Percentiles rank a stretch among this genome's conserved stretches.
phyloP scores from a whole-genome alignment of 2,797 vertebrate genomes.

The Acomys russatus region DNA sequence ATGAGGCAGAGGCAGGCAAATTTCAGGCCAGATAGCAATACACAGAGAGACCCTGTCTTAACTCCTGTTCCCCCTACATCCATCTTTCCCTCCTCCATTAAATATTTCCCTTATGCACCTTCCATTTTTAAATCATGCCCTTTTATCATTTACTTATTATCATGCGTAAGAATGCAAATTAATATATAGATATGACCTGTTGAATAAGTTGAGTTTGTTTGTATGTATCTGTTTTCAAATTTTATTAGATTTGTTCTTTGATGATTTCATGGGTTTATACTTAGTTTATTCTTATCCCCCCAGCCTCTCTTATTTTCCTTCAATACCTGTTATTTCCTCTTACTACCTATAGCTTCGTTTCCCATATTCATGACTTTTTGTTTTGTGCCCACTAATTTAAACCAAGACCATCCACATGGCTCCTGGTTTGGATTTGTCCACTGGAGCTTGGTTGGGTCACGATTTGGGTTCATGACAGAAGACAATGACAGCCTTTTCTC shows the following conservation, averaged over 20 bases:
- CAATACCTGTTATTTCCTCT: neutral
- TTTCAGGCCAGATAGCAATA: neutral
- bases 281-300: neutral
- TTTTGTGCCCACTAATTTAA: neutral
- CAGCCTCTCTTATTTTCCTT: neutral
- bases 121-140: neutral
- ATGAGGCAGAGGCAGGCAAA: neutral
- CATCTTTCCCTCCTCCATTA: neutral
- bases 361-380: neutral
- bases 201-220: neutral
- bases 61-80: no score
- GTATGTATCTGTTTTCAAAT: neutral
- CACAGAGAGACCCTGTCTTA: neutral
- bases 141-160: neutral
- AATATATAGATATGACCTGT: neutral
- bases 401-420: no score
- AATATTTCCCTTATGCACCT: neutral
- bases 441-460: neutral
- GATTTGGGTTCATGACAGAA: neutral
- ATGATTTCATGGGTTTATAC: neutral
- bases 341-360: neutral
- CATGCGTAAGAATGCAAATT: neutral
- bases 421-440: neutral
- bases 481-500: neutral
- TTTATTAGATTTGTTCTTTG: neutral